These are phyloP conservation scores for Drosophila persimilis DNA, from an alignment of 1,140 invertebrate species.

Conservation along the genomic window DNA sequence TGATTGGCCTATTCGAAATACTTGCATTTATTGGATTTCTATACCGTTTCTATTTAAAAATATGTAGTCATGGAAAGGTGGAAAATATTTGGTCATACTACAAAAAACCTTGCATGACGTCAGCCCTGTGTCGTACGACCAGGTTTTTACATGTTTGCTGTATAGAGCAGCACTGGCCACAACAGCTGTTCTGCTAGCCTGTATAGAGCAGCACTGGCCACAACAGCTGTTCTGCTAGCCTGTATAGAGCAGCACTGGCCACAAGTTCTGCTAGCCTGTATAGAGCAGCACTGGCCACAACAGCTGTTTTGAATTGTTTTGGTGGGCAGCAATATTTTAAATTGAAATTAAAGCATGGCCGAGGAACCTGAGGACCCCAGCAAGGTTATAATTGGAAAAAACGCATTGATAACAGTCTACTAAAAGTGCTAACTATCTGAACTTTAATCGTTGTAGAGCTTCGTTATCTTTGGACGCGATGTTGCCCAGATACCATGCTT, in stretches of 20 bases:
- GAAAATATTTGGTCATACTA: constrained; percentile 5
- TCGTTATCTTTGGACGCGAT: constrained; percentile 84
- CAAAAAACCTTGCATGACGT: background rate
- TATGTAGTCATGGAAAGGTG: background rate
- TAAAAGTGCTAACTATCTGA: background rate
- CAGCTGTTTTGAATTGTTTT: constrained; percentile 56
- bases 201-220: constrained; percentile 26
- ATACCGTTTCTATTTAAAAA: too few relatives aligned
- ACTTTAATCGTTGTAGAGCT: constrained; percentile 41
- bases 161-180: constrained; percentile 23
- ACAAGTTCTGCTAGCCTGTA: too few relatives aligned
- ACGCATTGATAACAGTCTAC: background rate
- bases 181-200: constrained; percentile 40
- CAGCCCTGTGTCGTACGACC: background rate
- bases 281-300: constrained; percentile 32
- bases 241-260: too few relatives aligned
- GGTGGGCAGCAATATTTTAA: background rate
- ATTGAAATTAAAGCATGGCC: constrained; percentile 35
- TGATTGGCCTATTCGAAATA: too few relatives aligned
- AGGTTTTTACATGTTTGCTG: background rate
- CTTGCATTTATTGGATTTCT: too few relatives aligned
- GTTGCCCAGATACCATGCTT: constrained; percentile 86
- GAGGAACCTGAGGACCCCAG: constrained; percentile 59
- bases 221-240: constrained; percentile 38
- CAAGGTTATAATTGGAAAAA: constrained; percentile 36